Evolutionary conservation across 92 coral and sea anemone species (phyloP).

Genomic region (Porites cylindrica): DNA sequence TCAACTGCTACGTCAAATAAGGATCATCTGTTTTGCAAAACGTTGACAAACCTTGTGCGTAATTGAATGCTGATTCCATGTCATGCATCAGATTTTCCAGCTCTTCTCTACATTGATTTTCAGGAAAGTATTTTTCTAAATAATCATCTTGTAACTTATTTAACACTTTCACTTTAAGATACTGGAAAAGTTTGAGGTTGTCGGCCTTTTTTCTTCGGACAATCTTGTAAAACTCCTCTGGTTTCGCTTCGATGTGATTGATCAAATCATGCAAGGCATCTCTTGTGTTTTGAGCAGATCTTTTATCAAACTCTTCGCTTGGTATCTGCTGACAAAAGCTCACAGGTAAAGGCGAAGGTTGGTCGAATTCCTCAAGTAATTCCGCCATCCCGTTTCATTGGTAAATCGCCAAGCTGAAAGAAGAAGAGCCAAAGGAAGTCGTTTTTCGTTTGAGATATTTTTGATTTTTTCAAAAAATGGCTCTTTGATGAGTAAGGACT

Average conservation of each 20-base stretch:
- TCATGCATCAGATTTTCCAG: conserved; percentile 39
- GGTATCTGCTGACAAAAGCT: conserved; percentile 58
- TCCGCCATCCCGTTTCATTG: conserved; percentile 38
- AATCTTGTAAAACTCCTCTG: conserved; percentile 53
- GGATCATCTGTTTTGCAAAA: not conserved
- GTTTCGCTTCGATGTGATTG: conserved; percentile 58
- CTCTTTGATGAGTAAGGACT: not conserved
- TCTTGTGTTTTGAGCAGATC: conserved; percentile 55
- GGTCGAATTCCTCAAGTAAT: conserved; percentile 62
- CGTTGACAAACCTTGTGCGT: conserved; percentile 63
- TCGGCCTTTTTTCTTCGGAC: conserved; percentile 61
- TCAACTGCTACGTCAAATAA: not conserved
- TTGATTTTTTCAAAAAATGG: conserved; percentile 24
- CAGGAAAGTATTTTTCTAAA: conserved; percentile 54
- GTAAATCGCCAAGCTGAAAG: no score
- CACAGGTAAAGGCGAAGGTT: conserved; percentile 55
- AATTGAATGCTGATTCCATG: conserved; percentile 65
- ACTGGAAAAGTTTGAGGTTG: conserved; percentile 55
- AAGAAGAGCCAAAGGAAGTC: not conserved
- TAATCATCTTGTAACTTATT: conserved; percentile 56
- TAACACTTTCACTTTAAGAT: conserved; percentile 70
- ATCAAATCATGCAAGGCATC: conserved; percentile 55
- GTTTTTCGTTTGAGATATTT: not conserved
- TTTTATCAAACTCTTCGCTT: conserved; percentile 56
- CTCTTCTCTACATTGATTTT: conserved; percentile 49